These are phyloP conservation scores for Lacanobia wlatinum DNA, from an alignment of 2,888 invertebrate species.

Conservation along the genomic window DNA sequence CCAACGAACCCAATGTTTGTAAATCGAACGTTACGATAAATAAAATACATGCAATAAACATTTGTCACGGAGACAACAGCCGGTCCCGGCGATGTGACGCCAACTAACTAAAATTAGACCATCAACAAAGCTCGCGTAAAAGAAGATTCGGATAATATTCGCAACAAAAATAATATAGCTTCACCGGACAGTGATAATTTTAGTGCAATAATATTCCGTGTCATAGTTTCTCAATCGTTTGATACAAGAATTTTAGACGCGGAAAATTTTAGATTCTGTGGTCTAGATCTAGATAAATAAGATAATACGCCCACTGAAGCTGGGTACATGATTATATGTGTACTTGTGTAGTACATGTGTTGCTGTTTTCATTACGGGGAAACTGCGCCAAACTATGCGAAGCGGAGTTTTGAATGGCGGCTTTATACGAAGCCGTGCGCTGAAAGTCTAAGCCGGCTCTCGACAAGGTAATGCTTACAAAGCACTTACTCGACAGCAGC, in stretches of 20 bases:
- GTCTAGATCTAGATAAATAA: conserved; percentile 45
- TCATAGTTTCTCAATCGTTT: conserved; percentile 45
- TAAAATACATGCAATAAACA: conserved; percentile 76
- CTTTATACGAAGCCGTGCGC: conserved; percentile 29
- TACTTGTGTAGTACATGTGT: conserved; percentile 7
- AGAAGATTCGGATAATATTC: conserved; percentile 65
- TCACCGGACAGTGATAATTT: conserved; percentile 63
- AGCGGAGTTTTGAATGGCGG: conserved; percentile 36
- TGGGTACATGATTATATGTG: conserved; percentile 5
- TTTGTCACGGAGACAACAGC: conserved; percentile 74
- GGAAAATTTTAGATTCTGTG: conserved; percentile 9
- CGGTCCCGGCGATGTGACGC: conserved; percentile 70
- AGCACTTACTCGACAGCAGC: conserved; percentile 29
- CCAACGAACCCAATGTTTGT: conserved; percentile 77
- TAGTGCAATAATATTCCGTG: conserved; percentile 59
- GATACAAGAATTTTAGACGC: conserved; percentile 17
- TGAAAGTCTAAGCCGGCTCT: conserved; percentile 25
- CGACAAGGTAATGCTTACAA: conserved; percentile 38
- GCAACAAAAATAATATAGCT: conserved; percentile 70
- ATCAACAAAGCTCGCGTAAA: conserved; percentile 74
- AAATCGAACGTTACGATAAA: conserved; percentile 74
- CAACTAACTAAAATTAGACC: conserved; percentile 77
- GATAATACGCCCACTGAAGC: conserved; percentile 11
- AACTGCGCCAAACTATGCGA: conserved; percentile 40
- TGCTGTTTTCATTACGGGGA: conserved; percentile 32